Base-by-base conservation (phyloP, 2,113 vertebrate genomes). In the Pogona vitticeps region DNA sequence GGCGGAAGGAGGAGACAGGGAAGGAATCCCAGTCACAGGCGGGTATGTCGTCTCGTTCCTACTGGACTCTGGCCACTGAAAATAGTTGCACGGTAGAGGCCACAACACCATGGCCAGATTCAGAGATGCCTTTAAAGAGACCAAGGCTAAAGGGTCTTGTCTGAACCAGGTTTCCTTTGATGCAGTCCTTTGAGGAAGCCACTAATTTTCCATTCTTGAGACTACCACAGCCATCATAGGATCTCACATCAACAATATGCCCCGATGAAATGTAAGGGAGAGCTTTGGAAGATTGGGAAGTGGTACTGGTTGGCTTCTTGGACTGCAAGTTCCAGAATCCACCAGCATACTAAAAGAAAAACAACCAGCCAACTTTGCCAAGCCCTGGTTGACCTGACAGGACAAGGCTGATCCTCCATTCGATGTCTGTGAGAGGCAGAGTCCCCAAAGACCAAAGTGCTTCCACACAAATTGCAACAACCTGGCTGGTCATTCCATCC, bases 61-160 rank as follows among this genome's bases (percentile, higher is more conserved):
- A 87, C 77, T 65, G 80, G 89, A 88, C 75, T 0, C 28, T 38
- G 73, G 28, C 58, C 76, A 59, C 28, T n/a, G 46, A 75, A 80
- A 65, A 38, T 36, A 40, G 23, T 52, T 26, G 87, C 36, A 76
- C 86, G 88, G 88, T 82, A 88, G 81, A 88, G 75, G 89, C 0
- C n/a, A 56, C 56, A 59, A 76, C 23, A 56, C 26, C 33, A 13
- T 5, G 23, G 10, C 23, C 1, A 12, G 42, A 76, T 38, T 56
- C 12, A 58, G 33, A 58, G 46, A 6, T 33, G n/a, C 6, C 42
- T 72, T 81, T 75, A 73, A 65, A 76, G 58, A 68, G n/a, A 56
- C 15, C 9, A 9, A 33, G 0, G 5, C 38, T 23, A 63, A 80
- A 26, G 14, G 15, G 13, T 4, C 8, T 52, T 67, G 28, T 46